Evolutionary conservation across 2,888 invertebrate species (phyloP), one percentile per base, ranked within the genome.

Genomic region (Julus scandinavius): DNA sequence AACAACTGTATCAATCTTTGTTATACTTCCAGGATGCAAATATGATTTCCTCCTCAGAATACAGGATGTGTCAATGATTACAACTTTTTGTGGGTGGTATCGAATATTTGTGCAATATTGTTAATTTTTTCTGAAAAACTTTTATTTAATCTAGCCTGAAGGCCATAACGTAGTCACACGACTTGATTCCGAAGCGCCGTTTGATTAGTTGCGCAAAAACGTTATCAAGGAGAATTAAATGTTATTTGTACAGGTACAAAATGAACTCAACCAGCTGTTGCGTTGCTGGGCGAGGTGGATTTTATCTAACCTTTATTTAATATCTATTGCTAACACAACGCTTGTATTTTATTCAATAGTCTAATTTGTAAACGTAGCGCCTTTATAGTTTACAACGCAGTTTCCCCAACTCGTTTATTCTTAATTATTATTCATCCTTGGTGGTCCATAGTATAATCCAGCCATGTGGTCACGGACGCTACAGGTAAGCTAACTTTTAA

Each of bases 261-360:
- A 20, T 72, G 72, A 72, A 72, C 72, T 72, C 72, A 29, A 72
- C 72, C 72, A 72, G 29, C 72, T 72, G 72, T 29, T 72, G 11
- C 72, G 29, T 72, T 72, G 72, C 13, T 72, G 72, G 72, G 72
- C 29, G 72, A 72, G 72, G 72, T 29, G 72, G 9, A 29, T 72
- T 72, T 72, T 72, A 72, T 72, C 72, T 72, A 72, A 72, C 72
- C 9, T n/a, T 72, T 29, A 72, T 72, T 72, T 72, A 29, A 72
- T 29, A 72, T 29, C 29, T 63, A n/a, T 17, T 63, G n/a, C 58
- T 63, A 29, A 29, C 72, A 20, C 29, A 9, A 29, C 29, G 72
- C 11, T 5, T 29, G 72, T 72, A 11, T 72, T 9, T 13, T 4
- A 11, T 2, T 11, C 72, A 72, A 29, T 72, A 29, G 72, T 29